A percentile compares a stretch with the other conserved stretches of the same genome.
Evolutionary conservation across 2,888 invertebrate genomes (phyloP).

Genomic region (Crepidodera aurea): DNA sequence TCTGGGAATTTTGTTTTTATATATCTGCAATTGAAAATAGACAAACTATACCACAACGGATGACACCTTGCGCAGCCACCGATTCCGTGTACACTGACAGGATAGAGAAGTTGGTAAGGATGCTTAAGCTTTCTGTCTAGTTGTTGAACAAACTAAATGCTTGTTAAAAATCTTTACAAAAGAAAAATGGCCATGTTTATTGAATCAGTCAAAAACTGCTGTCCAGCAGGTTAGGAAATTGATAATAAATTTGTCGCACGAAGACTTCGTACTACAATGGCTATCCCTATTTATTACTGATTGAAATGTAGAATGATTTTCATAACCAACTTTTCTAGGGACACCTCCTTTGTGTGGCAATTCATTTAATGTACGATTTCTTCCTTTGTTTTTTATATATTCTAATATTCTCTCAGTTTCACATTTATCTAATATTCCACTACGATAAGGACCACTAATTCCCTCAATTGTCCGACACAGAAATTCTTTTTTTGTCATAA

Average conservation of each 20-base stretch:
- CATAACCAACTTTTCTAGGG: slow-evolving; percentile 45
- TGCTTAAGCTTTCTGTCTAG: too few relatives aligned
- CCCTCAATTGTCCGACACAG: slow-evolving; percentile 54
- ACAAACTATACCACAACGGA: too few relatives aligned
- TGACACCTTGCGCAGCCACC: too few relatives aligned
- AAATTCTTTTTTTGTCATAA: slow-evolving; percentile 73
- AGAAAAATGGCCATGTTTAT: too few relatives aligned
- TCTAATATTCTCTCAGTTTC: slow-evolving; percentile 61
- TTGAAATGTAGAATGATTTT: slow-evolving; percentile 50
- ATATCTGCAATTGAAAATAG: too few relatives aligned
- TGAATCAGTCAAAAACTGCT: slow-evolving; percentile 59
- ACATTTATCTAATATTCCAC: slow-evolving; percentile 64
- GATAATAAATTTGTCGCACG: slow-evolving; percentile 55
- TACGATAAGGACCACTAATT: slow-evolving; percentile 61
- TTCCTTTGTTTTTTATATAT: slow-evolving; percentile 54
- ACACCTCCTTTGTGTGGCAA: slow-evolving; percentile 54
- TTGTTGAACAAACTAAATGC: too few relatives aligned
- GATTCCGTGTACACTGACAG: too few relatives aligned
- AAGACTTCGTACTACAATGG: slow-evolving; percentile 34
- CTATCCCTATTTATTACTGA: slow-evolving; percentile 41
- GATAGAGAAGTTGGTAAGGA: too few relatives aligned
- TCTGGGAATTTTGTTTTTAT: too few relatives aligned
- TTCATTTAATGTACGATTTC: slow-evolving; percentile 48
- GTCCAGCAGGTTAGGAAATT: slow-evolving; percentile 59
- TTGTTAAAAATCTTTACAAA: too few relatives aligned